Evolutionary conservation across 2,113 vertebrate species (phyloP), one percentile per base, ranked within the genome.

Genomic region (Poeciliopsis turrubarensis): DNA sequence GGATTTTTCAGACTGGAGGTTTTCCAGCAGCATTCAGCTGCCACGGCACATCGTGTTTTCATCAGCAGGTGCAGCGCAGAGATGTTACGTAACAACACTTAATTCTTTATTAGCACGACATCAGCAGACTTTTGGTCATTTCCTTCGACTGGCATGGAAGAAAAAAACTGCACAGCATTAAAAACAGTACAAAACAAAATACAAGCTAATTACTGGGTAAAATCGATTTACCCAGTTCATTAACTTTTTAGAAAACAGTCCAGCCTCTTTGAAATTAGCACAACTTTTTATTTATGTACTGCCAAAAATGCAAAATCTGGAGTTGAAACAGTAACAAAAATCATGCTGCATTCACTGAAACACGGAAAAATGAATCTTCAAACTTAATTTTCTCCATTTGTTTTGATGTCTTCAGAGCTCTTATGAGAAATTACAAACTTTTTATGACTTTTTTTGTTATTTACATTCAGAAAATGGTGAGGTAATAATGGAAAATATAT

Each of bases 11-110:
- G 65, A 6, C 63, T 78, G 71, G 63, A 76, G 12, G 30, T 26
- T 32, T 68, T 81, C 78, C 78, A 74, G 73, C 54, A 41, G 64
- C 60, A 39, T 73, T 68, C 70, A 78, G 78, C 78, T 83, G 81
- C 72, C 37, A 27, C 73, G 70, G 74, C 37, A 72, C 78, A 29
- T 73, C 71, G 30, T 70, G 68, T 72, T 68, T 75, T 73, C 51
- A 27, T 75, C n/a, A 60, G 60, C 60, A 72, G 70, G 70, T 72
- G 60, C 39, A 47, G 19, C 19, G 29, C 60, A 68, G 11, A 62
- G 27, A 63, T 63, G 66, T 51, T 47, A 76, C 63, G 39, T 51
- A 69, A 75, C 8, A 57, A 57, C 32, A 64, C 60, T 62, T 30
- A 14, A 57, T 57, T 19, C 22, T 57, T n/a, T 11, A 57, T 25